Conservation (phyloP, 2,113 vertebrate genomes). For the Siphamia tubifer region DNA sequence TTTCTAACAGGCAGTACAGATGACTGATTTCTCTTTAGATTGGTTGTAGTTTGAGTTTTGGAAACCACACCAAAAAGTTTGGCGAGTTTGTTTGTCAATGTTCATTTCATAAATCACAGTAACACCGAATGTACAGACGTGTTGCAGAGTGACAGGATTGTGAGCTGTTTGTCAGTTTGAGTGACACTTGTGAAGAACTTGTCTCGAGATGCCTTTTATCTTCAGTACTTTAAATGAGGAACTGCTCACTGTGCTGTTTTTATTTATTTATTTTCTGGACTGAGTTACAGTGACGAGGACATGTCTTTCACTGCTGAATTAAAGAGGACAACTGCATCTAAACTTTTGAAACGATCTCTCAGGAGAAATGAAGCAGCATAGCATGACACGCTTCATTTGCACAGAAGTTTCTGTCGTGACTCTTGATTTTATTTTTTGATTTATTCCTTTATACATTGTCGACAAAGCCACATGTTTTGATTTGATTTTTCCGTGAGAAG, state of each 20-base stretch:
- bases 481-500: conserved; percentile 21
- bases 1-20: background rate
- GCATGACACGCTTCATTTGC: conserved; percentile 10
- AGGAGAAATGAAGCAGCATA: conserved; percentile 9
- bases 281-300: background rate
- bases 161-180: conserved; percentile 29
- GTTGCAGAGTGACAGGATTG: background rate
- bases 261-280: conserved; percentile 9
- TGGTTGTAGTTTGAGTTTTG: background rate
- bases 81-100: background rate
- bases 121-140: background rate
- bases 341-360: background rate
- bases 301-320: background rate
- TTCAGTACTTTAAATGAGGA: background rate
- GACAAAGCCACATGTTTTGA: conserved; percentile 21
- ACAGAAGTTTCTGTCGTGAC: conserved; percentile 19
- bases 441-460: conserved; percentile 10
- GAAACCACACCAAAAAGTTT: background rate
- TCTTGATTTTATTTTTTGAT: background rate
- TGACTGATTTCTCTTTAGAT: background rate
- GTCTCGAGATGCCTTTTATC: conserved; percentile 12
- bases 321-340: background rate
- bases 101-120: background rate
- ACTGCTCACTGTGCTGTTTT: background rate
- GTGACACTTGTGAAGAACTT: conserved; percentile 24